These are phyloP conservation scores for Meloidogyne chitwoodi DNA, from an alignment of 1,140 invertebrate genomes.

Conservation along the genomic window DNA sequence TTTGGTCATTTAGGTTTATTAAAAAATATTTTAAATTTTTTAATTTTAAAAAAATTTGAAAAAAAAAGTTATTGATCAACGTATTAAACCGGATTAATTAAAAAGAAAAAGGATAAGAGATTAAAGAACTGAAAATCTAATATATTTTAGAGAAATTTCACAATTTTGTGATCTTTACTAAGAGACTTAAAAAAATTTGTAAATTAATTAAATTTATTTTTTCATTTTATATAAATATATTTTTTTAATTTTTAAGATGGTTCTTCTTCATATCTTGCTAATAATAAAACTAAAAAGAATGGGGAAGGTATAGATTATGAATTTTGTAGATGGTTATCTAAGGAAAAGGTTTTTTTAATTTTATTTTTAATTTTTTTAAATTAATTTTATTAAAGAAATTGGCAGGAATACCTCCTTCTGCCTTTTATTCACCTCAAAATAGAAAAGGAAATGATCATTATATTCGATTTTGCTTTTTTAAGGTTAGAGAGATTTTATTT, in stretches of 20 bases:
- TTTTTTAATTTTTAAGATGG: slow-evolving; percentile 34
- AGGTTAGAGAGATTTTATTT: slow-evolving; percentile 65
- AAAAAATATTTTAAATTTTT: neutral
- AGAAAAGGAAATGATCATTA: slow-evolving; percentile 80
- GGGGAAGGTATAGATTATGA: slow-evolving; percentile 73
- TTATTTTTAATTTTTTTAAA: neutral
- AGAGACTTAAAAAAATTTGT: too few species aligned
- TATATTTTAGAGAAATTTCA: too few species aligned
- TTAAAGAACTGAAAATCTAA: too few species aligned
- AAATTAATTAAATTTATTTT: too few species aligned
- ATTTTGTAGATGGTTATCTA: slow-evolving; percentile 91
- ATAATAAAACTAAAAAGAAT: slow-evolving; percentile 8
- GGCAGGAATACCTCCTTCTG: slow-evolving; percentile 85
- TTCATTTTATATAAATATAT: too few species aligned
- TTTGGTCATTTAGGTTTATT: slow-evolving; percentile 71
- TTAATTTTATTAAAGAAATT: slow-evolving; percentile 66
- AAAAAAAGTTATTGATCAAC: too few species aligned
- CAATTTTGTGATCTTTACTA: too few species aligned
- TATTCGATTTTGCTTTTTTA: slow-evolving; percentile 85
- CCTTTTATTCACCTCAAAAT: slow-evolving; percentile 80
- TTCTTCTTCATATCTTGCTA: slow-evolving; percentile 27
- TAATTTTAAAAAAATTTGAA: too few species aligned
- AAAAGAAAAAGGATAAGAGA: too few species aligned
- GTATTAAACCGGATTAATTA: too few species aligned
- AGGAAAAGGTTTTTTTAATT: slow-evolving; percentile 68